phyloP scores from a whole-genome alignment of 2,113 vertebrate species.

The Poecilia latipinna region DNA sequence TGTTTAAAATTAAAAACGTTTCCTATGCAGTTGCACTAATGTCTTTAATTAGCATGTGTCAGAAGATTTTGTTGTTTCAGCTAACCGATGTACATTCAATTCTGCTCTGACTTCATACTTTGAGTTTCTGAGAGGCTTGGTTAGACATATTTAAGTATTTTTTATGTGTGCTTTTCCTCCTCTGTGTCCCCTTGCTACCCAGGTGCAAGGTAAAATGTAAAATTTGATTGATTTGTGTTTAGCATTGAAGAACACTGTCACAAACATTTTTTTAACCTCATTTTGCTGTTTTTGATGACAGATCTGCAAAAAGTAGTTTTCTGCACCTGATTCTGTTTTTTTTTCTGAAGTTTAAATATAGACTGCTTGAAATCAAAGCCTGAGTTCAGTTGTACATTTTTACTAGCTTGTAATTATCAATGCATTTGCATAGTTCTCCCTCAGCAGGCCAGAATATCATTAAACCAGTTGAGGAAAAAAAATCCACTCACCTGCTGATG shows the following conservation, averaged over 20 bases:
- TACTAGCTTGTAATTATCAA: neutral
- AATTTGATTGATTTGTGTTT: neutral
- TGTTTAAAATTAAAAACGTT: constrained; percentile 24
- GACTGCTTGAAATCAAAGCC: constrained; percentile 1
- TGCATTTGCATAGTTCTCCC: neutral
- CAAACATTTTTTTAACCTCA: neutral
- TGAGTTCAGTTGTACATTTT: neutral
- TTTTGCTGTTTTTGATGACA: neutral
- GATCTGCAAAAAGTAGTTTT: neutral
- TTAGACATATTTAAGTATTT: constrained; percentile 1
- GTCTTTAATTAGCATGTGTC: neutral
- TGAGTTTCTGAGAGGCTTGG: neutral
- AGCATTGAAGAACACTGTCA: neutral
- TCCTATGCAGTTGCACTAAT: constrained; percentile 5
- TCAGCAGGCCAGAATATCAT: neutral
- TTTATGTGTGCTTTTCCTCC: neutral
- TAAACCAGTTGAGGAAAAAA: neutral
- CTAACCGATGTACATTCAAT: constrained; percentile 14
- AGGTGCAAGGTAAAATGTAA: constrained; percentile 1
- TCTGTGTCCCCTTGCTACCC: neutral
- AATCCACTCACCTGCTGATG: neutral
- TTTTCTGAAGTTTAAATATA: neutral
- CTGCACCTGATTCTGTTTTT: constrained; percentile 1
- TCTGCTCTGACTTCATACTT: constrained; percentile 34
- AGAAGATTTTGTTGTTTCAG: constrained; percentile 9